These are phyloP conservation scores for Rhombomys opimus DNA, from an alignment of 2,113 vertebrate species.

Conservation along the genomic window DNA sequence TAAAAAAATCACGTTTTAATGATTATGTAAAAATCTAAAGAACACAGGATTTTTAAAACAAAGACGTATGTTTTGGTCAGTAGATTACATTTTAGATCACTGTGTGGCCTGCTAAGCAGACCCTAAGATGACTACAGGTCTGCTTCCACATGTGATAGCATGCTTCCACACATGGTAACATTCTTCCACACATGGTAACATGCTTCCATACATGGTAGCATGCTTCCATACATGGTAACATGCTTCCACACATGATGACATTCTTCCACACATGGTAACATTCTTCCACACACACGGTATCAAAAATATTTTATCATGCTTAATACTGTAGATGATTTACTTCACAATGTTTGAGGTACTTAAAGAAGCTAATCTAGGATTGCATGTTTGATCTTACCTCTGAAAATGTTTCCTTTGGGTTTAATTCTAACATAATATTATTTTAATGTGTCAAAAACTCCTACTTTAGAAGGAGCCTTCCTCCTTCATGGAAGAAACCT, in stretches of 20 bases:
- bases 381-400: not conserved
- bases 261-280: not conserved
- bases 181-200: too few relatives aligned
- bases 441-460: slow-evolving; percentile 26
- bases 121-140: too few relatives aligned
- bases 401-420: not conserved
- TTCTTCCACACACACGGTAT: not conserved
- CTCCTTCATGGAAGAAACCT: not conserved
- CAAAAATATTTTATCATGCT: slow-evolving; percentile 13
- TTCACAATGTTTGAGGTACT: not conserved
- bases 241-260: too few relatives aligned
- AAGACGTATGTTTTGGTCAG: not conserved
- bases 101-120: not conserved
- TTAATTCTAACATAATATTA: not conserved
- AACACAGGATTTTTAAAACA: not conserved
- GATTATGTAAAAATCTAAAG: slow-evolving; percentile 27
- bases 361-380: not conserved
- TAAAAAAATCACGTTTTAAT: not conserved
- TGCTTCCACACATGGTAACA: not conserved
- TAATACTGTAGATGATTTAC: not conserved
- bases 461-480: not conserved
- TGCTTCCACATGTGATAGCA: too few relatives aligned
- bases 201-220: too few relatives aligned
- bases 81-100: slow-evolving; percentile 6
- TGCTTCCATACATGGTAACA: too few relatives aligned